Base-by-base conservation (phyloP, 1,140 invertebrate species). In the Brachionus koreanus region DNA sequence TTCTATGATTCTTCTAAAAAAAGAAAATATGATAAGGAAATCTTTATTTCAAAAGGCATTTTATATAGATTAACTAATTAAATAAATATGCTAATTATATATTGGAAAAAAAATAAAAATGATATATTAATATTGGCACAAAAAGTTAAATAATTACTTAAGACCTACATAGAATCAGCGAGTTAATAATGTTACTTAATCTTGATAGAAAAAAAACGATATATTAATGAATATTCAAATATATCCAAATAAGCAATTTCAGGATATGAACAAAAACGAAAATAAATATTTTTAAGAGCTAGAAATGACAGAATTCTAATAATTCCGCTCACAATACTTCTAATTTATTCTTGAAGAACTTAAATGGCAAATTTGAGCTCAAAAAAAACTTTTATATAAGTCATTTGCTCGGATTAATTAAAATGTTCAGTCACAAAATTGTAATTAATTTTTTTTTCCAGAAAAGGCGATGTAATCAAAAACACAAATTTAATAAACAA, bases 211-310 rank as follows among this genome's bases (percentile, higher is more conserved):
- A 57, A 25, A 29, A 29, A 23, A 23, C 19, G 19, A 57, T 42
- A 57, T 57, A 57, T 57, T 19, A 57, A 57, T 57, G 49, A 57
- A 57, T 57, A 57, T 57, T 57, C 49, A 57, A 57, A 57, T 57
- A 57, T 57, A 57, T 57, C 49, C 49, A 57, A 57, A 57, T 57
- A 57, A 57, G 49, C 19, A 2, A 9, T 57, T 57, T 57, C 49
- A 52, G 49, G 49, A 57, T 57, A 57, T 57, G 49, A 57, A 57
- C 49, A 23, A 57, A 23, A 57, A 57, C 5, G 49, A 57, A 57
- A 57, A 57, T 57, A 57, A 57, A 57, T 57, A 57, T 57, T 57
- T 57, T 25, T 19, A 57, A 57, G 49, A 57, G 19, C 16, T 9
- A 25, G n/a, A 57, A 19, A 57, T 57, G 49, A 57, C 49, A 57